A percentile compares a stretch with the other conserved stretches of the same genome.
Conservation (phyloP, 2,888 invertebrate species). For the Melieria crassipennis region DNA sequence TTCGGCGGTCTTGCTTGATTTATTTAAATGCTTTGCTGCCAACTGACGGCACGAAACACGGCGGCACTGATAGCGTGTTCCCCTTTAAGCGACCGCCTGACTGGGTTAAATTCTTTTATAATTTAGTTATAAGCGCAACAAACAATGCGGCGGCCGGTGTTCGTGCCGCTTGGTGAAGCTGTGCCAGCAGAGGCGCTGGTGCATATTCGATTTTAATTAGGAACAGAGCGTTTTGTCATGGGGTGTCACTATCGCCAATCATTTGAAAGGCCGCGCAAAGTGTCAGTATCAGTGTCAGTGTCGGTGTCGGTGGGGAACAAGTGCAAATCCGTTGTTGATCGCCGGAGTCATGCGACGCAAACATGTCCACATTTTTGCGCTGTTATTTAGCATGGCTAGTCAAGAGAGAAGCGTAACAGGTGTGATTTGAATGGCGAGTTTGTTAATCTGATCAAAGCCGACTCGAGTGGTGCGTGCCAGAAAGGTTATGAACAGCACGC, state of each 20-base stretch:
- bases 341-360: conserved; percentile 40
- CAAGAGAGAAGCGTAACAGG: conserved; percentile 53
- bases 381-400: neutral
- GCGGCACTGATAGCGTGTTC: conserved; percentile 23
- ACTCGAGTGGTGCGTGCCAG: conserved; percentile 2
- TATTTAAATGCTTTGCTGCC: conserved; percentile 20
- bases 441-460: conserved; percentile 46
- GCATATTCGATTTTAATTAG: conserved; percentile 59
- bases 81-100: conserved; percentile 14
- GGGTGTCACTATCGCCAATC: no score
- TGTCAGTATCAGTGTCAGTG: conserved; percentile 31
- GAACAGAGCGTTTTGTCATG: conserved; percentile 44
- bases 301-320: conserved; percentile 25
- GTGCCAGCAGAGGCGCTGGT: neutral
- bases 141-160: neutral
- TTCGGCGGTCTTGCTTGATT: conserved; percentile 22
- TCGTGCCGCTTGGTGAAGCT: neutral
- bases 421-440: conserved; percentile 38
- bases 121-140: conserved; percentile 41
- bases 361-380: conserved; percentile 1
- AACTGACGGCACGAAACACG: conserved; percentile 9
- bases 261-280: neutral
- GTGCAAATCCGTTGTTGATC: conserved; percentile 41
- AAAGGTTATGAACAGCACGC: no score
- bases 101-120: conserved; percentile 41